Percentiles rank a stretch among this genome's conserved stretches.
Evolutionary conservation across 2,888 invertebrate species (phyloP).

Genomic region (Trichogramma evanescens): DNA sequence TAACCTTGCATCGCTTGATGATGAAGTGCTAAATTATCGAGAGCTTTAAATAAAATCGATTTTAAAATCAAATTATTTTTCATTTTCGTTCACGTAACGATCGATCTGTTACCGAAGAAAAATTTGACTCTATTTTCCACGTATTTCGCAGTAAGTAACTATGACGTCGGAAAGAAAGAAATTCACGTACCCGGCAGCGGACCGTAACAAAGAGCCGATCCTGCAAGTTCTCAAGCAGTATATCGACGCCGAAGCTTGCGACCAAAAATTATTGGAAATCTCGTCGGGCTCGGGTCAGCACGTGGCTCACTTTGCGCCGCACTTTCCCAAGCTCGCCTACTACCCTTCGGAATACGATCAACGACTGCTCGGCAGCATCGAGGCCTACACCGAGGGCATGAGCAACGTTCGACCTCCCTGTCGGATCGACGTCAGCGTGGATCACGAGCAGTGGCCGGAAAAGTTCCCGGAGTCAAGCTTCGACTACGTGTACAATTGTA

Average conservation of each 20-base stretch:
- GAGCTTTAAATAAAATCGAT: no score
- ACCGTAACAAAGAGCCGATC: constrained; percentile 70
- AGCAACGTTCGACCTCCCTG: constrained; percentile 63
- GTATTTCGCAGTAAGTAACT: constrained; percentile 3
- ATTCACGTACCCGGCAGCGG: constrained; percentile 63
- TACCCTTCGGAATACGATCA: constrained; percentile 74
- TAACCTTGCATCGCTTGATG: no score
- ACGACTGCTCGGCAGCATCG: constrained; percentile 54
- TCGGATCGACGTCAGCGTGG: constrained; percentile 59
- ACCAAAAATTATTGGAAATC: constrained; percentile 60
- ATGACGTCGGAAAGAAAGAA: constrained; percentile 46
- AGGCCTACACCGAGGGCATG: constrained; percentile 41
- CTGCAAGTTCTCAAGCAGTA: constrained; percentile 61
- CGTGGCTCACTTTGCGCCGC: constrained; percentile 65
- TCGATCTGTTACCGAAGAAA: no score
- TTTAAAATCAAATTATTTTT: no score
- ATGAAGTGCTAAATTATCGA: no score
- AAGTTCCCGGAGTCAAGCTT: constrained; percentile 49
- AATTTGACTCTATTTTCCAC: no score
- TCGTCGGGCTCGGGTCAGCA: constrained; percentile 83
- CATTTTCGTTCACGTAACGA: no score
- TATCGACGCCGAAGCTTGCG: constrained; percentile 46
- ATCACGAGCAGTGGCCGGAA: constrained; percentile 39
- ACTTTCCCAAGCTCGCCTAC: constrained; percentile 68
- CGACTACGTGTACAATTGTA: constrained; percentile 75